A percentile compares a stretch with the other conserved stretches of the same genome.
These are phyloP conservation scores for Sebastes trivittatus DNA, from an alignment of 2,797 vertebrate genomes.

Conservation along the genomic window DNA sequence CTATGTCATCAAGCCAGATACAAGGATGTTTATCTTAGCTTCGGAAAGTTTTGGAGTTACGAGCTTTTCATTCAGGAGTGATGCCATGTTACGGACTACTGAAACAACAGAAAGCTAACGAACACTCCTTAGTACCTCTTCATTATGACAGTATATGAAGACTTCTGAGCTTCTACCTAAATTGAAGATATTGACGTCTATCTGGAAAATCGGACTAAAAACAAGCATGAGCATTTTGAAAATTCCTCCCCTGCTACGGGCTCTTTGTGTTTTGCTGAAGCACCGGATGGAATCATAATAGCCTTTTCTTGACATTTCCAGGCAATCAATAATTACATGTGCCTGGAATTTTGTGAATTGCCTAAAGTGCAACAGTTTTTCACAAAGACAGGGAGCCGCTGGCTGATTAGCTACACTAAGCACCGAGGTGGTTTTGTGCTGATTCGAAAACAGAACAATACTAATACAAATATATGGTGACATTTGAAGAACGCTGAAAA, in stretches of 20 bases:
- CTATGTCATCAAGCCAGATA: neutral
- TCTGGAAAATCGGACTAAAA: neutral
- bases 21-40: neutral
- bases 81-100: neutral
- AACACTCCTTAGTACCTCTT: neutral
- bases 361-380: constrained; percentile 38
- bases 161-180: neutral
- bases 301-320: constrained; percentile 72
- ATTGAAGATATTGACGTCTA: neutral
- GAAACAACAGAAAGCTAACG: neutral
- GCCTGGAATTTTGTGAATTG: constrained; percentile 51
- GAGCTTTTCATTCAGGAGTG: neutral
- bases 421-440: constrained; percentile 32
- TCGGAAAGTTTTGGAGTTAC: neutral
- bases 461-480: constrained; percentile 39
- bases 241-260: constrained; percentile 3
- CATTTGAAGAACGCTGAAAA: constrained; percentile 64
- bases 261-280: constrained; percentile 32
- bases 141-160: neutral
- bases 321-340: constrained; percentile 64
- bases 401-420: constrained; percentile 35
- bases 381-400: constrained; percentile 11
- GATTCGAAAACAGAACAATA: constrained; percentile 33
- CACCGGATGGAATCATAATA: constrained; percentile 37
- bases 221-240: neutral